Evolutionary conservation across 1,140 invertebrate species (phyloP), one percentile per base, ranked within the genome.

Genomic region (Lasaia peninsularis): DNA sequence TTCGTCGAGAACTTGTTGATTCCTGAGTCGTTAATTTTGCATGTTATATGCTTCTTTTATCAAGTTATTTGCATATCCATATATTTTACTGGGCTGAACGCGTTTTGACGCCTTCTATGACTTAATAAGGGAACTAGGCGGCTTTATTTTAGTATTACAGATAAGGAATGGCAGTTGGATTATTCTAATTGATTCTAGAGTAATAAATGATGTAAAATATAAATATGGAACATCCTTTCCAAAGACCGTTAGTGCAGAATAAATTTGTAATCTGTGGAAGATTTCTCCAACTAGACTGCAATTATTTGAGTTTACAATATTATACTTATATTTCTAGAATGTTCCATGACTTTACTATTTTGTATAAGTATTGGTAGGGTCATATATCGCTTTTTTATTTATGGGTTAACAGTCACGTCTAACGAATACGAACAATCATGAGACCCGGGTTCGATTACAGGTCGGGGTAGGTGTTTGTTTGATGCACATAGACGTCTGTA

Each of bases 31-130:
- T 75, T 75, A 75, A 62, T 78, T 57, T 65, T 68, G 69, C 69
- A 74, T 69, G 62, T 74, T 76, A 76, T 67, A 69, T 64, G 63
- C 69, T 75, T 73, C 71, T 77, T 73, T 76, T 78, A 78, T 75
- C 71, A 67, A 62, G 60, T 40, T 33, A 82, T 82, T 80, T 76
- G 64, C 77, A 82, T 83, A 75, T 69, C 61, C 73, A 67, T 59
- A 75, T 74, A 80, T 65, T 79, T 78, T 74, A 77, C 64, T 65
- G 64, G 58, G 67, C 44, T 59, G 57, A 65, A 62, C 62, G 63
- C 59, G 57, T 69, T 75, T 75, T 76, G 72, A 80, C 72, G 71
- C 68, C 62, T 66, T 60, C 65, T 67, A 82, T 77, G 62, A 67
- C 77, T 78, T 75, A 74, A 82, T 82, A 75, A 62, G 61, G 75